Evolutionary conservation across 2,888 invertebrate species (phyloP).

Genomic region (Sclerodermus sp.): DNA sequence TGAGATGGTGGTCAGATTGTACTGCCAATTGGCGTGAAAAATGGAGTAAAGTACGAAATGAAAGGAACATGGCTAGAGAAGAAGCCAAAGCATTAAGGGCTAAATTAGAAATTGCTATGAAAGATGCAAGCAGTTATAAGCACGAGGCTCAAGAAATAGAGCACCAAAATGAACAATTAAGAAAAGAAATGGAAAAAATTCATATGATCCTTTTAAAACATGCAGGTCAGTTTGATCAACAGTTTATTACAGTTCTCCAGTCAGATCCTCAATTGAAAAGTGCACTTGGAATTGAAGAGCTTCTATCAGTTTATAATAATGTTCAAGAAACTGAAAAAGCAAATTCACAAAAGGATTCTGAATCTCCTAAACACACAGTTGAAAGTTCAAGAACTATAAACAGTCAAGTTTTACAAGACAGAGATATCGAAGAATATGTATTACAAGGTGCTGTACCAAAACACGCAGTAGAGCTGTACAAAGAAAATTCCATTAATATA

Average conservation of each 20-base stretch:
- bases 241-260: conserved; percentile 50
- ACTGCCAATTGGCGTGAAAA: conserved; percentile 95
- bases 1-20: conserved; percentile 99
- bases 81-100: conserved; percentile 81
- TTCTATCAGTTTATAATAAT: conserved; percentile 44
- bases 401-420: conserved; percentile 31
- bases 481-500: conserved; percentile 48
- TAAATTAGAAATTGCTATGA: conserved; percentile 76
- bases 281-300: conserved; percentile 44
- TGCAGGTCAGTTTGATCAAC: conserved; percentile 69
- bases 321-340: conserved; percentile 33
- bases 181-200: conserved; percentile 80
- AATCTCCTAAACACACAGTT: conserved; percentile 26
- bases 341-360: conserved; percentile 26
- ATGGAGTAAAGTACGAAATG: conserved; percentile 92
- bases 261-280: conserved; percentile 48
- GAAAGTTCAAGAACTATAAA: conserved; percentile 30
- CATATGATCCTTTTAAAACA: conserved; percentile 69
- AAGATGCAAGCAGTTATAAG: conserved; percentile 74
- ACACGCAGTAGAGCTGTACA: conserved; percentile 60
- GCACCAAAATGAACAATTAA: conserved; percentile 73
- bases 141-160: conserved; percentile 79
- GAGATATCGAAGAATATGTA: conserved; percentile 65
- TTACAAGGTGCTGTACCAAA: conserved; percentile 68
- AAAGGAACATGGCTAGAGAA: conserved; percentile 89